Conservation (phyloP, 2,888 invertebrate species). For the Isotomurus palustris region DNA sequence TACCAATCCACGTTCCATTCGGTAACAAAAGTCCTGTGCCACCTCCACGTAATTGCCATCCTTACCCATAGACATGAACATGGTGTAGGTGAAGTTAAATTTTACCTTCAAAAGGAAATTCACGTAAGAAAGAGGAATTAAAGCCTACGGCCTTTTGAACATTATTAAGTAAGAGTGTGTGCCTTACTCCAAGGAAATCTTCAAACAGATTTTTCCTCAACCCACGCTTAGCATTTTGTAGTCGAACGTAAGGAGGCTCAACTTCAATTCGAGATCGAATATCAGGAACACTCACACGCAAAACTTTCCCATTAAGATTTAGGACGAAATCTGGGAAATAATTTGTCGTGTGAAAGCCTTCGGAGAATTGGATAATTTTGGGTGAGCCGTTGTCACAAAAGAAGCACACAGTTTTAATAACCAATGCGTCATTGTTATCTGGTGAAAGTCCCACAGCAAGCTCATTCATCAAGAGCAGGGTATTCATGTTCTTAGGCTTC, state of each 20-base stretch:
- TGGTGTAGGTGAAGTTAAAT: neutral
- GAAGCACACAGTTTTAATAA: neutral
- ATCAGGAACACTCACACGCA: neutral
- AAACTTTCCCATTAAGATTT: conserved; percentile 2
- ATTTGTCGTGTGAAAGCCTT: neutral
- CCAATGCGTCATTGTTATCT: neutral
- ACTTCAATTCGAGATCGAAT: neutral
- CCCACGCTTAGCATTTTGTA: conserved; percentile 1
- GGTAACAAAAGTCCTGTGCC: neutral
- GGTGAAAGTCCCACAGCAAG: conserved; percentile 10
- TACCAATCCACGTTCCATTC: conserved; percentile 2
- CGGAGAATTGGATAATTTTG: neutral
- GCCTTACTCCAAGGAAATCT: neutral
- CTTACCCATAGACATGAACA: neutral
- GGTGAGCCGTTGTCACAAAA: neutral
- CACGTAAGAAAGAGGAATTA: too few relatives aligned
- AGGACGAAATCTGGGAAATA: conserved; percentile 2
- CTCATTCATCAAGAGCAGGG: conserved; percentile 18
- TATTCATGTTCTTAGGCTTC: conserved; percentile 3
- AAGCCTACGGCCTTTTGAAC: too few relatives aligned
- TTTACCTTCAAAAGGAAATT: neutral
- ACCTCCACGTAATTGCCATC: too few relatives aligned
- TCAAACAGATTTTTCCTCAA: neutral
- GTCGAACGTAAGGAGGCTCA: neutral
- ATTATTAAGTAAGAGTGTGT: neutral